Evolutionary conservation across 2,888 invertebrate genomes (phyloP), one percentile per base, ranked within the genome.

Genomic region (Synanthedon vespiformis): DNA sequence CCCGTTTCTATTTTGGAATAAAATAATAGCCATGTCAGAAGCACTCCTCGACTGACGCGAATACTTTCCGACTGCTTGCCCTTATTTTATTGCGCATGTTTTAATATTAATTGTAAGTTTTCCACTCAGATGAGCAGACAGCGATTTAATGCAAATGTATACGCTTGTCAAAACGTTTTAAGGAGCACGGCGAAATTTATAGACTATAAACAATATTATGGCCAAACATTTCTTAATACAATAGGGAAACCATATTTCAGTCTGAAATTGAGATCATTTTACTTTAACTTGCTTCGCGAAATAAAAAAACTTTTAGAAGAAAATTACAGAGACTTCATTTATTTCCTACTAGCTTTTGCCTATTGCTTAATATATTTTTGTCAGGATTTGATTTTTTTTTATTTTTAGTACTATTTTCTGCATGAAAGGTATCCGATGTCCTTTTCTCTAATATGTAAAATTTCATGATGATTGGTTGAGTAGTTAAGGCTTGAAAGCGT

Each of bases 101-200:
- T 84, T 80, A 83, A 84, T 82, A 83, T 81, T 84, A 81, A 84
- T 84, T 81, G 80, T 81, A 79, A 81, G 82, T 83, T 82, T 81
- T 81, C 80, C 69, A 69, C 62, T 59, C 69, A 70, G 74, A 62
- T 72, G 74, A 64, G 58, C 67, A 53, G 58, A 57, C 67, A 68
- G 72, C 67, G 67, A 69, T 65, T 66, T 71, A 67, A 78, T 74
- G 74, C 68, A 75, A 77, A 78, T 77, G 67, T 69, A 62, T 61
- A 64, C 66, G 71, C 70, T 59, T 76, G 80, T 80, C 80, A 75
- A 72, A 79, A 73, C 76, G 71, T 72, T 74, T 73, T 16, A 70
- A 62, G 56, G 59, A 34, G 10, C 54, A 61, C 62, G 57, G 65
- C 61, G 60, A 67, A 66, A 70, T 68, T 68, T 67, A 68, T 67